Base-by-base conservation (phyloP, 2,113 vertebrate genomes). In the Dicrurus megarhynchus region DNA sequence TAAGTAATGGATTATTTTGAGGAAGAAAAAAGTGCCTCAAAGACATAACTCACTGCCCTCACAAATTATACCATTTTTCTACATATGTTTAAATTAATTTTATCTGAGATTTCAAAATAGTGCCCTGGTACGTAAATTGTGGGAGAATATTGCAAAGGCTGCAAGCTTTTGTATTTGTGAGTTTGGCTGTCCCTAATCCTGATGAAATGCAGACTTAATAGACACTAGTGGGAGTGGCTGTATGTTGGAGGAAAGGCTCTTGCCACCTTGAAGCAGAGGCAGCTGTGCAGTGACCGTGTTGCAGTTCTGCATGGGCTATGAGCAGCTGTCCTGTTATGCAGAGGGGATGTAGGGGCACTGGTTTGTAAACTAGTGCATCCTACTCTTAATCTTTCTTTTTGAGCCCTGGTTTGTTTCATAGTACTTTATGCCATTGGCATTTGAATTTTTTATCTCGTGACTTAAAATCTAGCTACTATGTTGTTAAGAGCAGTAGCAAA, bases 241-340 rank as follows among this genome's bases (percentile, higher is more conserved):
- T 57, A 2, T 59, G n/a, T 61, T 1, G 2, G 52, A 46, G 56
- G 41, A 77, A 86, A 28, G n/a, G 13, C 15, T 53, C 11, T 32
- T 70, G 8, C 32, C 1, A 2, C 6, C 28, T 23, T 20, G 39
- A 27, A 63, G 33, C 24, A 39, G 22, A 53, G 23, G 44, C 30
- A 55, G 52, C 22, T 1, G 9, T 2, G 6, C 35, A 19, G 3
- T 2, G 11, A 73, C 5, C 0, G 16, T 24, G 59, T 28, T n/a
- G 21, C 37, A 26, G 26, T 23, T 65, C 52, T 59, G 26, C 23
- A 13, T 17, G 76, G 49, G 19, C 55, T 61, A 24, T 41, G 32
- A 33, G 37, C 55, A 64, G 42, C 59, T 59, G 13, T 33, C 41
- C 35, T 2, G 1, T 32, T 42, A 57, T 27, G 9, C 0, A 0